Evolutionary conservation across 2,113 vertebrate genomes (phyloP), one percentile per base, ranked within the genome.

Genomic region (Leptobrachium ailaonicum): DNA sequence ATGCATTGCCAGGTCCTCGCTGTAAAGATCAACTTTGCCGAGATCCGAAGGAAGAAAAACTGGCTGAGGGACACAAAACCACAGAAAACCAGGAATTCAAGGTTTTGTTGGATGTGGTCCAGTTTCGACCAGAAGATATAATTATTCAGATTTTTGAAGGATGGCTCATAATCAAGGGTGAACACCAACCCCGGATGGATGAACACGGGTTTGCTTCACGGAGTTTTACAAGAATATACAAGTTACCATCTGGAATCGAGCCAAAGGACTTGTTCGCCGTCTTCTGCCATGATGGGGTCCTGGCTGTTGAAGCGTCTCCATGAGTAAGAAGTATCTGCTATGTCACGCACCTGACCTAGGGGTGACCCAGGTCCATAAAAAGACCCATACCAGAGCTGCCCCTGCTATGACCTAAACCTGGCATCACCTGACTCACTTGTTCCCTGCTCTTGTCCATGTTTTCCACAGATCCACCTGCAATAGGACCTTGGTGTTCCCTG

Each of bases 111-210:
- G 94, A 96, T 0, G 92, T 94, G 70, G 92, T 94, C 79, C 95
- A 95, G 83, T 96, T 96, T 83, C 89, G 90, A 40, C 93, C 95
- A 0, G 94, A 96, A 83, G 94, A 96, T n/a, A 87, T 96, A 82
- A 91, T 96, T 68, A 95, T 96, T 76, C 95, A 96, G 87, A 92
- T 93, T 71, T 95, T 92, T 0, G 93, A 96, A 84, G 94, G 94
- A 41, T 96, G 95, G 94, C 91, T 95, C 62, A 85, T 96, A 84
- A 87, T 96, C 54, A 93, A 91, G 83, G 93, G 91, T 69, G 91
- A 90, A 32, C 95, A 96, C 0, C 91, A 87, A 42, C 79, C 85
- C 82, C 89, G 93, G 82, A 94, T 95, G 93, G 94, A 95, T 0
- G 94, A 95, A 77, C 94, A 95, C 0, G 94, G 94, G 1, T 95